Percentiles rank a stretch among this genome's conserved stretches.
phyloP scores from a whole-genome alignment of 2,797 vertebrate genomes.

The Podarcis lilfordi region DNA sequence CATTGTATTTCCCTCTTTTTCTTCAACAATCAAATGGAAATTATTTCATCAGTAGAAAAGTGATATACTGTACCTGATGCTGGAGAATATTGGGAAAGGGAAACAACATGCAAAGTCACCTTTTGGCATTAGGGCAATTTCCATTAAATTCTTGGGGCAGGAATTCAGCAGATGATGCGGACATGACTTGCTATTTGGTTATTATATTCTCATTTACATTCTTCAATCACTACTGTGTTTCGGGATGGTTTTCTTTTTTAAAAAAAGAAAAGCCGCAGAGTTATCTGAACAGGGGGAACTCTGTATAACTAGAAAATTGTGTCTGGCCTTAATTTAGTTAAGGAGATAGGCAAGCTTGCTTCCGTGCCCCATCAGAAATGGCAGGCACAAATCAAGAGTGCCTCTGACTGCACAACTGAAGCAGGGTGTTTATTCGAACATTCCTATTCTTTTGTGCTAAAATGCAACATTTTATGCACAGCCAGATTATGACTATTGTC shows the following conservation, averaged over 20 bases:
- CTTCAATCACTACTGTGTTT: not conserved
- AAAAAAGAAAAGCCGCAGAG: not conserved
- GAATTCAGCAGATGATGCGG: not conserved
- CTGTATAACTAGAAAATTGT: not conserved
- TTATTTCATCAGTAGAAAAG: constrained; percentile 63
- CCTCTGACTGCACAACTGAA: not conserved
- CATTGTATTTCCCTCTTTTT: constrained; percentile 67
- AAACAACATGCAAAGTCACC: not conserved
- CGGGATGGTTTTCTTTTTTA: not conserved
- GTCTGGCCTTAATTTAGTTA: not conserved
- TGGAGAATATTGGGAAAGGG: constrained; percentile 24
- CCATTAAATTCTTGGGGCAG: not conserved
- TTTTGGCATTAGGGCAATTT: not conserved
- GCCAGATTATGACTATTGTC: not conserved
- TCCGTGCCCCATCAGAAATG: not conserved
- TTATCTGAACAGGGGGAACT: not conserved
- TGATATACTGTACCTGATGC: constrained; percentile 42
- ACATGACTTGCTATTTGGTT: not conserved
- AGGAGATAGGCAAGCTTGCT: not conserved
- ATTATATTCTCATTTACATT: not conserved
- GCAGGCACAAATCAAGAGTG: not conserved
- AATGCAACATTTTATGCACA: not conserved
- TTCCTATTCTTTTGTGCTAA: not conserved
- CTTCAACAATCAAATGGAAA: constrained; percentile 53
- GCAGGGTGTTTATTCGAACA: not conserved